Evolutionary conservation across 2,888 invertebrate genomes (phyloP).

Genomic region (Timandra comae): DNA sequence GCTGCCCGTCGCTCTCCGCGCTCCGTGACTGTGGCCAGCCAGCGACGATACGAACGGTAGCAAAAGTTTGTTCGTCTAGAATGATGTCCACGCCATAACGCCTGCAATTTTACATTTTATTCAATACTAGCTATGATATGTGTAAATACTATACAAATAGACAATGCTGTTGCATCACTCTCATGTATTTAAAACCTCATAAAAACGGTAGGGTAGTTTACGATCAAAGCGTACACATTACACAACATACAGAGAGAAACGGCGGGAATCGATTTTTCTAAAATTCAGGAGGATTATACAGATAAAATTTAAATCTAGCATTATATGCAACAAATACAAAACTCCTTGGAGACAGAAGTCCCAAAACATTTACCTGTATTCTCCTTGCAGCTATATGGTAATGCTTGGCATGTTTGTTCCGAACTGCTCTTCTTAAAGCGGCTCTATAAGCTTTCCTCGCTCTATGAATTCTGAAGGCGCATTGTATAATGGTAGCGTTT

Average conservation of each 20-base stretch:
- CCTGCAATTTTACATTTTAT: no score
- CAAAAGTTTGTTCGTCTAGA: conserved; percentile 60
- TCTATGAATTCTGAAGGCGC: conserved; percentile 49
- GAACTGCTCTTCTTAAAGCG: conserved; percentile 50
- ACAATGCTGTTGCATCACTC: no score
- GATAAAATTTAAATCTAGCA: no score
- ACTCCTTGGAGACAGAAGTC: not conserved
- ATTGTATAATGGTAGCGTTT: conserved; percentile 58
- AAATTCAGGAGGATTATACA: no score
- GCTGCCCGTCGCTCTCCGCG: conserved; percentile 55
- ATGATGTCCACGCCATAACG: conserved; percentile 59
- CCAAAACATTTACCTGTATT: conserved; percentile 44
- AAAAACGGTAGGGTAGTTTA: no score
- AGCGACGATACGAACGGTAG: conserved; percentile 56
- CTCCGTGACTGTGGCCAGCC: conserved; percentile 55
- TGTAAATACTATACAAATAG: no score
- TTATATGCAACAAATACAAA: no score
- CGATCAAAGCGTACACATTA: no score
- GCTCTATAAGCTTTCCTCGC: conserved; percentile 47
- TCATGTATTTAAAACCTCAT: no score
- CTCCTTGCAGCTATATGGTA: conserved; percentile 49
- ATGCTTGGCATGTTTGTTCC: conserved; percentile 46
- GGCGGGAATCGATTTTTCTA: no score
- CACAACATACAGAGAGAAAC: no score
- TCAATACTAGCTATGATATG: no score